These are phyloP conservation scores for Drosophila obscura DNA, from an alignment of 1,140 invertebrate genomes.

Conservation along the genomic window DNA sequence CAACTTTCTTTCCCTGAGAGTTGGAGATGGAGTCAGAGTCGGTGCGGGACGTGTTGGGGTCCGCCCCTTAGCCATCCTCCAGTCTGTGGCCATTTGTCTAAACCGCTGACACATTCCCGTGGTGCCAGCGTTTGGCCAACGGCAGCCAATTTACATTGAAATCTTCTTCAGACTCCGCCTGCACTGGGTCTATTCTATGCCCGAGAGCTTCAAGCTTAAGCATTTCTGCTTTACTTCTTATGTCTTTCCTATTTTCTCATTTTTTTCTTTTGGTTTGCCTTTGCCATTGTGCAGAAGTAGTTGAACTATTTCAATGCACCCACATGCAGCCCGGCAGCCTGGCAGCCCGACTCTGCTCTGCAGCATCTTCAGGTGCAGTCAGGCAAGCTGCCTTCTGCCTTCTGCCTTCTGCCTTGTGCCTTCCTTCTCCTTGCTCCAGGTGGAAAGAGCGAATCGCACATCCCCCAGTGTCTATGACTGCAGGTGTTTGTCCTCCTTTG, in stretches of 20 bases:
- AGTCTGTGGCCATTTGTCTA: conserved; percentile 54
- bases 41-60: too few species aligned
- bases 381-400: conserved; percentile 22
- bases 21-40: conserved; percentile 5
- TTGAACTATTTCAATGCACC: conserved; percentile 76
- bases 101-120: conserved; percentile 70
- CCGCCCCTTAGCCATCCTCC: background rate
- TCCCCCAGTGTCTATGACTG: conserved; percentile 59
- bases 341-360: conserved; percentile 4
- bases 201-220: conserved; percentile 22
- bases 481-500: conserved; percentile 66
- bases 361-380: conserved; percentile 60
- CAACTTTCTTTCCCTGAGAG: conserved; percentile 21
- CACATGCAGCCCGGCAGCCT: conserved; percentile 54
- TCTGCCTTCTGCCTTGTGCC: background rate
- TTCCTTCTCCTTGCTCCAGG: conserved; percentile 2
- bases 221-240: conserved; percentile 30
- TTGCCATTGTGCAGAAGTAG: conserved; percentile 62
- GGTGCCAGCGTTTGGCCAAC: conserved; percentile 51
- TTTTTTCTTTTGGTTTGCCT: conserved; percentile 7
- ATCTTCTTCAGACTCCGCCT: conserved; percentile 47
- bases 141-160: conserved; percentile 74
- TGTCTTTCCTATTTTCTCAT: conserved; percentile 1
- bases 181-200: conserved; percentile 14
- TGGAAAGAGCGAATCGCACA: conserved; percentile 9